Evolutionary conservation across 2,797 vertebrate genomes (phyloP).

Genomic region (Microtus agrestis): DNA sequence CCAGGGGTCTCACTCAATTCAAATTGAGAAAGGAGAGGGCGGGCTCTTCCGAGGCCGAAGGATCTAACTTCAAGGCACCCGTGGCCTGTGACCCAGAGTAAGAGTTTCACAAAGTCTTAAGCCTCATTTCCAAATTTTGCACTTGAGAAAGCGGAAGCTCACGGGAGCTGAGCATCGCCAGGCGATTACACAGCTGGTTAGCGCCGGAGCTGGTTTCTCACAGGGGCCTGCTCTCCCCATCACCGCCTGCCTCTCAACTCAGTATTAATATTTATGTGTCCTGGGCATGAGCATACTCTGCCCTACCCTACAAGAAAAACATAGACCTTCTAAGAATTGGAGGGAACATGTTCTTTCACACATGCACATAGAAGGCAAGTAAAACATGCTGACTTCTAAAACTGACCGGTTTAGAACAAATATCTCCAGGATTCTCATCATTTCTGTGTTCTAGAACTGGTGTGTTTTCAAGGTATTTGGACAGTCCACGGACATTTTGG

Average conservation of each 20-base stretch:
- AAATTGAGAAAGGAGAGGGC: background rate
- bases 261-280: conserved; percentile 51
- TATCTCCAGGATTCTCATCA: background rate
- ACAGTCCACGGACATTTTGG: background rate
- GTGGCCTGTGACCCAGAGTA: background rate
- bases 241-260: background rate
- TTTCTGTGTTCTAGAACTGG: background rate
- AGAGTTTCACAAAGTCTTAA: background rate
- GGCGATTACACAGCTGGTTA: conserved; percentile 18
- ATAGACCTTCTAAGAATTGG: background rate
- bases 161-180: background rate
- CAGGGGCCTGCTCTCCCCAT: background rate
- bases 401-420: background rate
- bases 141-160: background rate
- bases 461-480: background rate
- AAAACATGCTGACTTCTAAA: background rate
- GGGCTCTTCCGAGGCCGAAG: background rate
- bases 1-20: background rate
- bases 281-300: background rate
- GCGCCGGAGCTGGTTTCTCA: background rate
- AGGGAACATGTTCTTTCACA: background rate
- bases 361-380: background rate
- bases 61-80: background rate
- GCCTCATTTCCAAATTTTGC: background rate
- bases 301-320: background rate